Percentiles rank a stretch among this genome's conserved stretches.
Evolutionary conservation across 1,140 invertebrate genomes (phyloP).

Genomic region (Diachasmimorpha longicaudata): DNA sequence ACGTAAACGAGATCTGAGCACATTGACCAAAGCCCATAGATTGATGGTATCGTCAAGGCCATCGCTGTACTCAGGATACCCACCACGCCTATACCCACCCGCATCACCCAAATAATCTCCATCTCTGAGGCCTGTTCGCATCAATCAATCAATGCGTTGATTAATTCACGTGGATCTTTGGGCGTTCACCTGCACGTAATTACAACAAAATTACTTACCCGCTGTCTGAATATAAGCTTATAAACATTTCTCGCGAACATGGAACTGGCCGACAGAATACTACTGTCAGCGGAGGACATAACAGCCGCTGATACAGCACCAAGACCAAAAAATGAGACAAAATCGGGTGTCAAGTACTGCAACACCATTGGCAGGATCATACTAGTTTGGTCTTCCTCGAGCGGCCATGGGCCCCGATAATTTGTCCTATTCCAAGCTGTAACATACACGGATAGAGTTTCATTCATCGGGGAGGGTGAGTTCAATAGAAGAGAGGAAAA

Average conservation of each 20-base stretch:
- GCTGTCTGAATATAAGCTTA: constrained; percentile 93
- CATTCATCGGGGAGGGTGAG: background rate
- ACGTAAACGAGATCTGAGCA: constrained; percentile 98
- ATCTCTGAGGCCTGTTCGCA: constrained; percentile 81
- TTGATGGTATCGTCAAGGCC: constrained; percentile 95
- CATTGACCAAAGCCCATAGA: constrained; percentile 97
- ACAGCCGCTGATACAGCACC: constrained; percentile 98
- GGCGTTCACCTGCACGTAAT: too few species aligned
- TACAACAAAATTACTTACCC: constrained; percentile 67
- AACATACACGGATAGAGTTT: constrained; percentile 39
- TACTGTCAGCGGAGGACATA: constrained; percentile 98
- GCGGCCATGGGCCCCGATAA: constrained; percentile 76
- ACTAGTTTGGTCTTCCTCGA: constrained; percentile 80
- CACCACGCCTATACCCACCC: constrained; percentile 90
- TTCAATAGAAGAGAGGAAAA: background rate
- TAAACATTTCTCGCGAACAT: constrained; percentile 99
- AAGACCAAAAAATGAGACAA: constrained; percentile 94
- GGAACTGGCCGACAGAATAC: constrained; percentile 93
- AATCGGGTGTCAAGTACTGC: constrained; percentile 92
- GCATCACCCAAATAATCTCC: constrained; percentile 99
- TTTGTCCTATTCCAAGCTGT: constrained; percentile 93
- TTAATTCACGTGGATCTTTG: background rate
- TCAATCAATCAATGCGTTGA: background rate
- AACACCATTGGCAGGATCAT: constrained; percentile 97
- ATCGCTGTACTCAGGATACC: constrained; percentile 91